Base-by-base conservation (phyloP, 2,797 vertebrate genomes). In the Mus minutoides region DNA sequence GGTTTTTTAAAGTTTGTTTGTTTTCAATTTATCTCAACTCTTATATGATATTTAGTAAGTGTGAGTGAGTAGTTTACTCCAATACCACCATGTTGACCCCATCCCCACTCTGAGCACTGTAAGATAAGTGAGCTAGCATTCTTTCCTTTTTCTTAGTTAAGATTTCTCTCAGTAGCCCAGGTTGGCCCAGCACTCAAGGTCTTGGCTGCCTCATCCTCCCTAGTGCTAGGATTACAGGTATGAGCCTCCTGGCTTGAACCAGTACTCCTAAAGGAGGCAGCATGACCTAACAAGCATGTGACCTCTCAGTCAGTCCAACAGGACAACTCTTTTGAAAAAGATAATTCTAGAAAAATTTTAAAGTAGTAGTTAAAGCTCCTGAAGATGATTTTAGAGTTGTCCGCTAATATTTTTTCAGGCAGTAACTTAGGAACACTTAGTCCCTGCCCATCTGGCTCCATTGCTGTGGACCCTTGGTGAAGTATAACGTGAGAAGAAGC, bases 281-380 rank as follows among this genome's bases (percentile, higher is more conserved):
- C 64, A 12, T 54, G 64, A 69, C n/a, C 49, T 56, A 54, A 40
- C 40, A 71, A 73, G 13, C 62, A 26, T 37, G 62, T 86, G 46
- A n/a, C 19, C 52, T 86, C 62, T 46, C 17, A 46, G 21, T 69
- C 62, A 67, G 29, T 49, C 19, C 82, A 85, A 85, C 19, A 62
- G 56, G 56, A 60, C n/a, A 43, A 21, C 16, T 34, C 49, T 49
- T 14, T n/a, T 52, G 43, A 52, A 69, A 85, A n/a, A 52, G 31
- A 69, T 52, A 69, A 69, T 21, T 24, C 12, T 69, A 69, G 43
- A 69, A 69, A 52, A 52, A 31, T 24, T 85, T 67, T 67, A 29
- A 67, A 34, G 31, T 91, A 52, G 14, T 89, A 22, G 90, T 88
- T 94, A 89, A 82, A 67, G 26, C 22, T 91, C 21, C 77, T 80